Evolutionary conservation across 2,113 vertebrate genomes (phyloP), one percentile per base, ranked within the genome.

Genomic region (Lampris megalopsis): DNA sequence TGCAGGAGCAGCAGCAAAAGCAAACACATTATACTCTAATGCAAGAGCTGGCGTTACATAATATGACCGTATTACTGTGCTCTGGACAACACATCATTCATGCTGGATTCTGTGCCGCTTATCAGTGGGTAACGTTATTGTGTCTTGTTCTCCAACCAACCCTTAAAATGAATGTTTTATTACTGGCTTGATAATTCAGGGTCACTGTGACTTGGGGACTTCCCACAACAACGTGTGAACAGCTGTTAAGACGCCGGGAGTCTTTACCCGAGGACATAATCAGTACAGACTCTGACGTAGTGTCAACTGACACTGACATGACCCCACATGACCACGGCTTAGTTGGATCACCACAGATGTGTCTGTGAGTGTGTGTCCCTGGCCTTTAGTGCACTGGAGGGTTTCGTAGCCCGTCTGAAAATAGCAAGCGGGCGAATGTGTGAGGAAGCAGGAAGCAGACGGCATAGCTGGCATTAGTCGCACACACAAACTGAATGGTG

Each of bases 351-450:
- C 42, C 9, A 37, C 24, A 67, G 48, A 54, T 68, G 66, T 64
- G 47, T 49, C 40, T n/a, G 65, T 54, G 61, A 57, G 65, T 57
- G 66, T 7, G n/a, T 57, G 71, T 76, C 43, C 36, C n/a, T 13
- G 58, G 54, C 67, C 69, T 80, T 77, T 73, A 53, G 70, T 37
- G 47, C 75, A 75, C 81, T 70, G 57, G 48, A 74, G 73, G 63
- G 65, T 61, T 72, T 59, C 36, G 35, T 66, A 60, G 58, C 62
- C 69, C 1, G 9, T 68, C 85, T 71, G 13, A 77, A 85, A 88
- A 88, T 88, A 90, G 89, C 76, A 75, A 7, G 4, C 43, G 0
- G 52, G 63, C 71, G 63, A 63, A 73, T 43, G 75, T 79, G 78
- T 75, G 54, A 74, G 47, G 59, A 6, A 73, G 65, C 71, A n/a